Evolutionary conservation across 2,888 invertebrate genomes (phyloP).

Genomic region (Chironomus tentans): DNA sequence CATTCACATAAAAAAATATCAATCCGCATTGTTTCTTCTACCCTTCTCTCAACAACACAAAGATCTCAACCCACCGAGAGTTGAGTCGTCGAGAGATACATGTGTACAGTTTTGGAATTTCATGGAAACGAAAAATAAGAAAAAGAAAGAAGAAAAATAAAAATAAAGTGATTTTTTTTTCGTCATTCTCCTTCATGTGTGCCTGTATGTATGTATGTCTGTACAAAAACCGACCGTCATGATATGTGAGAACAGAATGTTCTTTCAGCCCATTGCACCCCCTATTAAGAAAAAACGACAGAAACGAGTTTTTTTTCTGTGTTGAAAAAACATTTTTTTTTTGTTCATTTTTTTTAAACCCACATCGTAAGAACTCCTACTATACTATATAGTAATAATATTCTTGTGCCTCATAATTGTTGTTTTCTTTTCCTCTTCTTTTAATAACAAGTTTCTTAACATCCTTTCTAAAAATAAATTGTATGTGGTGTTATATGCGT

Average conservation of each 20-base stretch:
- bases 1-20: background rate
- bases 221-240: background rate
- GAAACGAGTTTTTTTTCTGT: slow-evolving; percentile 5
- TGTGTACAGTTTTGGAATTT: background rate
- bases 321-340: background rate
- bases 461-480: slow-evolving; percentile 13
- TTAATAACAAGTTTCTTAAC: background rate
- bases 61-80: background rate
- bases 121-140: background rate
- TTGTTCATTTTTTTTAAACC: background rate
- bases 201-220: background rate
- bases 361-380: background rate
- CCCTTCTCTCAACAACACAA: background rate
- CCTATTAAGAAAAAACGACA: background rate
- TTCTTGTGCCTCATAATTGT: background rate
- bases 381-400: no score
- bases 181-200: background rate
- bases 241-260: background rate
- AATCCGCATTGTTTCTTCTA: background rate
- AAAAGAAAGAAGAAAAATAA: background rate
- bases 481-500: background rate
- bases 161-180: background rate
- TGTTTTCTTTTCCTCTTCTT: background rate
- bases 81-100: background rate
- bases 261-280: background rate